Evolutionary conservation across 2,888 invertebrate species (phyloP), one percentile per base, ranked within the genome.

Genomic region (Acrobasis suavella): DNA sequence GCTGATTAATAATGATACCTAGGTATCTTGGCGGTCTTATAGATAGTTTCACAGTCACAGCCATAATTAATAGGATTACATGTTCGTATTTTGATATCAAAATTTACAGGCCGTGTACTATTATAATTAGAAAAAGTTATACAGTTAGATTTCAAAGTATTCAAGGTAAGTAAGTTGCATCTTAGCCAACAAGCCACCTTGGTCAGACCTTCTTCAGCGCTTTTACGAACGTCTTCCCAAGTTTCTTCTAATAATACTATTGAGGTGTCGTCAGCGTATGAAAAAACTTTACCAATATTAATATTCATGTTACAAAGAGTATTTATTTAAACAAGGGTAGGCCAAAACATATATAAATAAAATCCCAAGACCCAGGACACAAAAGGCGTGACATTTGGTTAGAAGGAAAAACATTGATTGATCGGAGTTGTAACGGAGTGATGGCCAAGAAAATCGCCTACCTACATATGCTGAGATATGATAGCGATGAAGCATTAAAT

Each of bases 221-320:
- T 22, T 9, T 52, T 16, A 22, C 14, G 37, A 15, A 54, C 60
- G 1, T 60, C 52, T 16, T 60, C 52, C 60, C 60, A 60, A 14
- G 52, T 52, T 1, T 51, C 22, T 12, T 32, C 60, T n/a, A 17
- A 46, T 15, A 54, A 60, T 39, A 51, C 46, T 15, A 54, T 46
- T n/a, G 60, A 22, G 14, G 60, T 60, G n/a, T 52, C 52, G 46
- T 60, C 60, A 22, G 52, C 60, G 17, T 60, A 52, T 9, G 46
- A 42, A 42, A 60, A 46, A n/a, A 60, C 52, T 12, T 15, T 37
- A 9, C 52, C 52, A 8, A n/a, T 52, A 22, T 17, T 14, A 12
- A 60, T 17, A 22, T 60, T 39, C 60, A 60, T 52, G 10, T 52
- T 22, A 32, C 54, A 46, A 8, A 60, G 32, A 16, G 50, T 5